Evolutionary conservation across 2,888 invertebrate species (phyloP), one percentile per base, ranked within the genome.

Genomic region (Aphidius colemani): DNA sequence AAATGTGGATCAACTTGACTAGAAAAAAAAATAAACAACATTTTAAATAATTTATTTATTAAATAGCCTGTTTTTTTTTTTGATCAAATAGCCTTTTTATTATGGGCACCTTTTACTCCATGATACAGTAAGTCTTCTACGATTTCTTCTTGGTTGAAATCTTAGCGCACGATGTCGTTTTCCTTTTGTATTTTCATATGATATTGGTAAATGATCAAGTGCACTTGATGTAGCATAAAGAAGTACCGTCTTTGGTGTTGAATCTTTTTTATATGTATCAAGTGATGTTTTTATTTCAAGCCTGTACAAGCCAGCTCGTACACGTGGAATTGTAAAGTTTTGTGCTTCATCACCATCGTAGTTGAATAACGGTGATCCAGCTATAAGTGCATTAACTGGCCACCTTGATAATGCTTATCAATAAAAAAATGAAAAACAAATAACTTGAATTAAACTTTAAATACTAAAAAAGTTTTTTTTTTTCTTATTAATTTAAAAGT

Each of bases 81-180:
- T 39, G 51, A 44, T 41, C 9, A 64, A n/a, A 7, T 39, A 44
- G 7, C 13, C 2, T 18, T 9, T 39, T 41, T 3, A 57, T 9
- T n/a, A 53, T 51, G 56, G 18, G 10, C 74, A 82, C 82, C 81
- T 81, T 71, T 79, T 80, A 70, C 76, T 78, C 82, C 82, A 82
- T 6, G 82, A 81, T 13, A 82, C 74, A 10, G 78, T 79, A n/a
- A 82, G 75, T 44, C 80, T 75, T 13, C 78, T 78, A 63, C 78
- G 75, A 66, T 77, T 82, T 61, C 77, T 75, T 53, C 77, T 70
- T 59, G 81, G 82, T 60, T 81, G 80, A 68, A 82, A 82, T 67
- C 78, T 72, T 48, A 82, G 72, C 7, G 73, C 67, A 18, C 76
- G 75, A 56, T 74, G 74, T n/a, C 72, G 77, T 9, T 75, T 75